Percentiles rank a stretch among this genome's conserved stretches.
Conservation (phyloP, 1,140 invertebrate genomes). For the Centruroides vittatus region DNA sequence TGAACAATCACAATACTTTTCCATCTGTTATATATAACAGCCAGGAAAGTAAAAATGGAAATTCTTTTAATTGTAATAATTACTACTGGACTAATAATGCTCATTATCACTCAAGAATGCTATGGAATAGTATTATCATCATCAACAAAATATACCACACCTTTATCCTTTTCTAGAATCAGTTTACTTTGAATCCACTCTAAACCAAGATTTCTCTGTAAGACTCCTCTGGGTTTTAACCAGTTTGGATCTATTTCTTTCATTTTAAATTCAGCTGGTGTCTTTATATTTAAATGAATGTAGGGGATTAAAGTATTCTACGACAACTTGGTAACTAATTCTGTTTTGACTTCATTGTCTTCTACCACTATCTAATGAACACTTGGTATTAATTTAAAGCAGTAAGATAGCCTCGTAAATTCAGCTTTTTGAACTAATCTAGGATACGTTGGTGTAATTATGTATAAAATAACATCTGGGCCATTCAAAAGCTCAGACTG, state of each 20-base stretch:
- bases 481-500: too few species aligned
- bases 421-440: slow-evolving; percentile 89
- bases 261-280: slow-evolving; percentile 52
- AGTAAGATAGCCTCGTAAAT: slow-evolving; percentile 75
- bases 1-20: too few species aligned
- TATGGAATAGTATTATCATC: slow-evolving; percentile 95
- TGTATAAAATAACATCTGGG: slow-evolving; percentile 44
- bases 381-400: slow-evolving; percentile 70
- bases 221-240: slow-evolving; percentile 84
- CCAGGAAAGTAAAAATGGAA: too few species aligned
- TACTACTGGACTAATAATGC: too few species aligned
- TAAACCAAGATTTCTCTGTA: slow-evolving; percentile 81
- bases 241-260: slow-evolving; percentile 58
- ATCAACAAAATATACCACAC: slow-evolving; percentile 94
- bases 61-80: too few species aligned
- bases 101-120: too few species aligned
- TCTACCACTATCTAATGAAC: slow-evolving; percentile 94
- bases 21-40: too few species aligned
- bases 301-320: slow-evolving; percentile 49
- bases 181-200: slow-evolving; percentile 64
- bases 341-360: slow-evolving; percentile 58
- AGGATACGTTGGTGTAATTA: slow-evolving; percentile 83
- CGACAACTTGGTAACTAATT: slow-evolving; percentile 66
- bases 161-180: slow-evolving; percentile 38
- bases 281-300: slow-evolving; percentile 62